Evolutionary conservation across 2,797 vertebrate species (phyloP).

Genomic region (Chelon labrosus): DNA sequence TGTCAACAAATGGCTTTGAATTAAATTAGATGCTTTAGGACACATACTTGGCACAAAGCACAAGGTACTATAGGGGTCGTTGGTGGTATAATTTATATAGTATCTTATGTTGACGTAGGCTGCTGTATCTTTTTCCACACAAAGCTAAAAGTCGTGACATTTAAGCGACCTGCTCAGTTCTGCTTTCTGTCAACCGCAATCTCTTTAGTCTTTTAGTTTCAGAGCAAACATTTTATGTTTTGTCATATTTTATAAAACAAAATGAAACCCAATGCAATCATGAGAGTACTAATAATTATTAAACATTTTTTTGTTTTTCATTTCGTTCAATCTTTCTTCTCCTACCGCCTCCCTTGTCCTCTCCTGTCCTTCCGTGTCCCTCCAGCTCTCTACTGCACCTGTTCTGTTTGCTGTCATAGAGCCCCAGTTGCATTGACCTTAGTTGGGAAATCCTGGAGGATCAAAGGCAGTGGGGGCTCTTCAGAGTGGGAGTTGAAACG

Average conservation of each 20-base stretch:
- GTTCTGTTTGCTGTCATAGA: conserved; percentile 53
- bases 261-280: too few relatives aligned
- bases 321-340: not conserved
- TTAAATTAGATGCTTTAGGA: not conserved
- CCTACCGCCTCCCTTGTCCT: not conserved
- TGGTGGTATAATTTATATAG: conserved; percentile 8
- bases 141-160: conserved; percentile 20
- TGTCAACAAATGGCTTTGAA: conserved; percentile 27
- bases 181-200: not conserved
- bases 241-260: too few relatives aligned
- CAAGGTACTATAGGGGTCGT: not conserved
- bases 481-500: conserved; percentile 13
- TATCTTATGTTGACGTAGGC: conserved; percentile 6
- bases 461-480: conserved; percentile 33
- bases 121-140: conserved; percentile 5
- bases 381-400: conserved; percentile 48
- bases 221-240: not conserved
- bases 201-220: conserved; percentile 4
- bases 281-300: too few relatives aligned
- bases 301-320: not conserved
- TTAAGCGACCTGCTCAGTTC: conserved; percentile 12
- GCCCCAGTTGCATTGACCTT: conserved; percentile 46
- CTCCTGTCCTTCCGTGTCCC: conserved; percentile 43
- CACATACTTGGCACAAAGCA: conserved; percentile 10
- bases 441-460: conserved; percentile 28